Evolutionary conservation across 1,140 invertebrate species (phyloP), one percentile per base, ranked within the genome.

Genomic region (Drosophila yakuba): DNA sequence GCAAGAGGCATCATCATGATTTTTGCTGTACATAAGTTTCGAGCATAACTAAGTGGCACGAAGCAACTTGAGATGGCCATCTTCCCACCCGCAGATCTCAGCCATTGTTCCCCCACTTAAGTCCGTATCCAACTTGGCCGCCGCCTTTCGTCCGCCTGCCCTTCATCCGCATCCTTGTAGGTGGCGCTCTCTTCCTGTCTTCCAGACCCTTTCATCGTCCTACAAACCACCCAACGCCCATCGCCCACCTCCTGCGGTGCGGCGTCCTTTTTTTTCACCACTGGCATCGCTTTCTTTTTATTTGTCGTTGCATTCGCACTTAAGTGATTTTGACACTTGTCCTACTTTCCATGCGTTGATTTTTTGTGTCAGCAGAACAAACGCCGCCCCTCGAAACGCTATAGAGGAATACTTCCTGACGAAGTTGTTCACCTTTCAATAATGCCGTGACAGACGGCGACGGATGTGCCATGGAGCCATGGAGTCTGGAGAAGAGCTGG

Each of bases 271-370:
- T 64, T 47, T 8, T 43, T 41, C 50, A n/a, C 10, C 38, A 55
- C 59, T 72, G 73, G 73, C 59, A 64, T 81, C 68, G 78, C 74
- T 85, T 85, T 82, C 82, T 88, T 86, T 82, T 76, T 88, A 88
- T 85, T 85, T 85, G 78, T 79, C 79, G 63, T 83, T 74, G 80
- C 78, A 85, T 86, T 86, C 83, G 83, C 83, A 83, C 83, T 86
- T 86, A 86, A 86, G 83, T 86, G 83, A 86, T 86, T 86, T 86
- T 86, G 83, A 86, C 83, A 86, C 83, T 86, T 86, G 83, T 86
- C 83, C 83, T 67, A 86, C 83, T 86, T 86, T 86, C 79, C 83
- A 86, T 86, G 83, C 83, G 83, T 86, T 86, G 83, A 88, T 86
- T 86, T 78, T 86, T 88, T 86, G 80, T 86, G 83, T 86, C 83